Conservation (phyloP, 1,140 invertebrate species). For the Lucilia sericata region DNA sequence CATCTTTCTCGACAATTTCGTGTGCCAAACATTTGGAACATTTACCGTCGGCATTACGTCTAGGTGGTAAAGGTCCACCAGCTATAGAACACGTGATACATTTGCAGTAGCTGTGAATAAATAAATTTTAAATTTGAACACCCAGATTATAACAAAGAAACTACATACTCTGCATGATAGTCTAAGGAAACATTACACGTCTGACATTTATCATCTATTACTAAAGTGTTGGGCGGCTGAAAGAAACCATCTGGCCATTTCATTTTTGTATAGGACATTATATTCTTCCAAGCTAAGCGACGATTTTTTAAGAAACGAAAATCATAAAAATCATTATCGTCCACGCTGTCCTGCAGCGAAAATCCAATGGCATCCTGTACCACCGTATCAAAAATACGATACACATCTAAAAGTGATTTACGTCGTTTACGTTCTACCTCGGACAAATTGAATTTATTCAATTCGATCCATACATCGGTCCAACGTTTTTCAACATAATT, state of each 20-base stretch:
- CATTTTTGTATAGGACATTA: constrained; percentile 64
- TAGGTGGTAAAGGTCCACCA: constrained; percentile 60
- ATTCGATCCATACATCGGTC: constrained; percentile 64
- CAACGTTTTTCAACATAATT: constrained; percentile 63
- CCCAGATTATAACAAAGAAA: background rate
- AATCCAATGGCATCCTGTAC: constrained; percentile 63
- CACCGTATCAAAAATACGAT: constrained; percentile 65
- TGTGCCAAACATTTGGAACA: constrained; percentile 64
- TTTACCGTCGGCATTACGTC: constrained; percentile 52
- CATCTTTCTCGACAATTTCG: constrained; percentile 63
- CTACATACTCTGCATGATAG: constrained; percentile 61
- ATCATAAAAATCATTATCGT: constrained; percentile 62
- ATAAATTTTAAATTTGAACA: constrained; percentile 16
- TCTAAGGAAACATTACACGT: constrained; percentile 64
- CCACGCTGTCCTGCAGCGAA: constrained; percentile 61
- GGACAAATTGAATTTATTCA: constrained; percentile 65
- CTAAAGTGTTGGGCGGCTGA: constrained; percentile 62
- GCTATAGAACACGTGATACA: constrained; percentile 67
- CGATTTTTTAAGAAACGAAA: constrained; percentile 64
- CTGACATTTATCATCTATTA: constrained; percentile 62
- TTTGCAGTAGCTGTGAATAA: constrained; percentile 58
- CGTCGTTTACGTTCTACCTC: constrained; percentile 61
- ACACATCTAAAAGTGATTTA: constrained; percentile 61
- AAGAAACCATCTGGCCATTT: constrained; percentile 65
- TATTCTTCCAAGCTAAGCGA: constrained; percentile 65